Percentiles rank a stretch among this genome's conserved stretches.
Evolutionary conservation across 2,113 vertebrate species (phyloP).

Genomic region (Nyctereutes procyonoides): DNA sequence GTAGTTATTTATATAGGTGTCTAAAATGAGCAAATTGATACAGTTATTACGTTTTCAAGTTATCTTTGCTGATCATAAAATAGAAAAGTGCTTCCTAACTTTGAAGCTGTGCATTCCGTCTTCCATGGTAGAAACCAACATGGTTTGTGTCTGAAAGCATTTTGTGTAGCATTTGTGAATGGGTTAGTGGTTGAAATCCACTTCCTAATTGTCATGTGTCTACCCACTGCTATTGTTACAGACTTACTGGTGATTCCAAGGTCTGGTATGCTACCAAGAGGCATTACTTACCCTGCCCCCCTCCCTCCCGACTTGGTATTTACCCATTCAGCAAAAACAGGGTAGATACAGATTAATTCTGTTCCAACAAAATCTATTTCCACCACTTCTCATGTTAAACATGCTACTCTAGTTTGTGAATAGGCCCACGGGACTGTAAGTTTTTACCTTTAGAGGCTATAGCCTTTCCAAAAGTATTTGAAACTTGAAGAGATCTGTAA

Average conservation of each 20-base stretch:
- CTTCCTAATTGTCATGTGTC: conserved; percentile 75
- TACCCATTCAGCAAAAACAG: conserved; percentile 25
- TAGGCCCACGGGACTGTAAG: neutral
- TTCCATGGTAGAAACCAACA: neutral
- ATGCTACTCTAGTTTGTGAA: neutral
- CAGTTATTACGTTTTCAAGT: neutral
- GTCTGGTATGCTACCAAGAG: conserved; percentile 26
- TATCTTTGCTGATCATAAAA: neutral
- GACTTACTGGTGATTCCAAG: conserved; percentile 40
- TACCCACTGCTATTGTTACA: conserved; percentile 72
- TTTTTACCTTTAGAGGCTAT: conserved; percentile 54
- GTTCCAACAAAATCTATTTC: conserved; percentile 12
- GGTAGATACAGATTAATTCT: neutral
- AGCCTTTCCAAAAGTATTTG: conserved; percentile 61
- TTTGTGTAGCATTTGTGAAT: conserved; percentile 61
- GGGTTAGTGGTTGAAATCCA: conserved; percentile 74
- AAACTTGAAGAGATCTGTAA: conserved; percentile 75
- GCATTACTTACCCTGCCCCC: neutral
- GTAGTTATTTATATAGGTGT: neutral
- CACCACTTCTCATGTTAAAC: neutral
- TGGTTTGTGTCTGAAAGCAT: neutral
- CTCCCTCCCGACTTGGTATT: neutral
- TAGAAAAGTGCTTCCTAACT: neutral
- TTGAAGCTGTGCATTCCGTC: neutral
- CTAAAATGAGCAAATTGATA: neutral